Evolutionary conservation across 2,888 invertebrate species (phyloP).

Genomic region (Leucophora obtusa): DNA sequence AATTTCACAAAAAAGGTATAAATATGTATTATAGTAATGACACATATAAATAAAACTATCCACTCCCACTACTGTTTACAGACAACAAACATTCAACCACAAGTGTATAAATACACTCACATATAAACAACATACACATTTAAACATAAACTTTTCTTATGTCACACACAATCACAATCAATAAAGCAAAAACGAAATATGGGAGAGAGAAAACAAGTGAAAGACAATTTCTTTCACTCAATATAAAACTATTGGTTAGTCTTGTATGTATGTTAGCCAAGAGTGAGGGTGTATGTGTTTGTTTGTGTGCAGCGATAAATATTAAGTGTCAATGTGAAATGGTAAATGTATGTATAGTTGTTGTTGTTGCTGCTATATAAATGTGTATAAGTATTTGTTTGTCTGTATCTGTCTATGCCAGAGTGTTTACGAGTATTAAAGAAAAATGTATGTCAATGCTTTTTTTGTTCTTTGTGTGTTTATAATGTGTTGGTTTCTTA

Average conservation of each 20-base stretch:
- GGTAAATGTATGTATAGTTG: slow-evolving; percentile 18
- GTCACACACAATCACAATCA: slow-evolving; percentile 60
- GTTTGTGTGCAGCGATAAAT: slow-evolving; percentile 53
- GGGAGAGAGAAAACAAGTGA: slow-evolving; percentile 1
- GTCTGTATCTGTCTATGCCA: slow-evolving; percentile 12
- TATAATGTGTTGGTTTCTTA: neutral
- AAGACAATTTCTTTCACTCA: slow-evolving; percentile 40
- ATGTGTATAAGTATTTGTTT: slow-evolving; percentile 12
- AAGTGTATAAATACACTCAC: slow-evolving; percentile 11
- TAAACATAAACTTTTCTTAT: slow-evolving; percentile 39
- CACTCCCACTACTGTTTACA: slow-evolving; percentile 34
- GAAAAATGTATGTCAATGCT: slow-evolving; percentile 41
- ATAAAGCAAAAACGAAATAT: slow-evolving; percentile 36
- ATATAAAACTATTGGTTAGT: slow-evolving; percentile 31
- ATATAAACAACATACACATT: neutral
- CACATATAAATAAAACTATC: slow-evolving; percentile 34
- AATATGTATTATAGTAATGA: slow-evolving; percentile 36
- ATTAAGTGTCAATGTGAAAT: slow-evolving; percentile 58
- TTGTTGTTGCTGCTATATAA: slow-evolving; percentile 6
- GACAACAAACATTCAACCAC: slow-evolving; percentile 36
- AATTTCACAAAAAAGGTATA: slow-evolving; percentile 34
- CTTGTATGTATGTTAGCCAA: neutral
- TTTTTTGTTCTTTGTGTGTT: slow-evolving; percentile 9
- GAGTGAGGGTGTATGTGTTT: slow-evolving; percentile 11
- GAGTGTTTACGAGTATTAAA: slow-evolving; percentile 28